phyloP scores from a whole-genome alignment of 2,888 invertebrate species.

The Phyto melanocephala region DNA sequence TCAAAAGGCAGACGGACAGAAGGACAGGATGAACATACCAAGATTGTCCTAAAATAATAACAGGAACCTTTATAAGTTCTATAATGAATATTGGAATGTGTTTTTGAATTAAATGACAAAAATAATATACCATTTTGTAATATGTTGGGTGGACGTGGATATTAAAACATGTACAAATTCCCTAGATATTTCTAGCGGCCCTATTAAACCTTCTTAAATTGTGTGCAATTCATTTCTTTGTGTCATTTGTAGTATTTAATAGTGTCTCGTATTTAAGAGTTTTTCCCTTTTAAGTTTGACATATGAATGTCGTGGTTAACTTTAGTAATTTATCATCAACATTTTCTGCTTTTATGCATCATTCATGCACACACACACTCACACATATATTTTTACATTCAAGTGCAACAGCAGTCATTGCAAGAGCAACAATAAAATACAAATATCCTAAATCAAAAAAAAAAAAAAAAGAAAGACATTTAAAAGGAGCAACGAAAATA shows the following conservation, averaged over 20 bases:
- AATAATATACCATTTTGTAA: too few relatives aligned
- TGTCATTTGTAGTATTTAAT: slow-evolving; percentile 43
- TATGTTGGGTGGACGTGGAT: too few relatives aligned
- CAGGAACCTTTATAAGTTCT: too few relatives aligned
- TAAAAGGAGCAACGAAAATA: slow-evolving; percentile 43
- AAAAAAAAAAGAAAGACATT: background rate
- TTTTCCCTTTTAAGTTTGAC: slow-evolving; percentile 49
- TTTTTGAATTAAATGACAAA: too few relatives aligned
- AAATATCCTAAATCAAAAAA: background rate
- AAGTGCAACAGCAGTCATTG: background rate
- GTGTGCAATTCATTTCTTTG: background rate
- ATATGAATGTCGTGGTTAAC: slow-evolving; percentile 64
- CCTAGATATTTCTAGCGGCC: background rate
- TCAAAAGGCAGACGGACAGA: too few relatives aligned
- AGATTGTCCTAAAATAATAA: too few relatives aligned
- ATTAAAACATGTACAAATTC: too few relatives aligned
- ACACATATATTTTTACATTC: too few relatives aligned
- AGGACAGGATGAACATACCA: too few relatives aligned
- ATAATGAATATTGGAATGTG: too few relatives aligned
- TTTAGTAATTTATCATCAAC: slow-evolving; percentile 64
- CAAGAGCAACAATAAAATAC: slow-evolving; percentile 1
- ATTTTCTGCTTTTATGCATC: slow-evolving; percentile 54
- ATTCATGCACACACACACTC: background rate
- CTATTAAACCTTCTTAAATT: background rate
- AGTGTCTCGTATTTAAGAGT: slow-evolving; percentile 37